These are phyloP conservation scores for Nemurella pictetii DNA, from an alignment of 2,888 invertebrate species.

Conservation along the genomic window DNA sequence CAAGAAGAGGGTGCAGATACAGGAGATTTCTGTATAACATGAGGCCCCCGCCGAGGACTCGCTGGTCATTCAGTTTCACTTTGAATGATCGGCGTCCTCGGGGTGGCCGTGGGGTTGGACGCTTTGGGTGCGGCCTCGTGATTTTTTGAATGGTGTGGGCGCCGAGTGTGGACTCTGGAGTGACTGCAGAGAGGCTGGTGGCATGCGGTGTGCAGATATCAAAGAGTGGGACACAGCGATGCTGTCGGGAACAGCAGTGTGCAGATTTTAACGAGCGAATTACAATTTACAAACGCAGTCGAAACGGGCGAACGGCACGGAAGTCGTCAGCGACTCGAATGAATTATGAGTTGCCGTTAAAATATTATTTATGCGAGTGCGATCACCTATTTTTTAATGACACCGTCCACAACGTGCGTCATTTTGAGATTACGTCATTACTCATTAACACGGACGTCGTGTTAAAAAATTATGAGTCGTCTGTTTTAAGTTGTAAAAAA, in stretches of 20 bases:
- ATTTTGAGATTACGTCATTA: background rate
- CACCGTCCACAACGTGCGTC: background rate
- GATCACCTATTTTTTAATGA: background rate
- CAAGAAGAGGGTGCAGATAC: slow-evolving; percentile 79
- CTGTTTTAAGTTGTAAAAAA: background rate
- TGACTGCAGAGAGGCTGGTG: background rate
- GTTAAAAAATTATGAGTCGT: background rate
- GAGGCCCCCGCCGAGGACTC: slow-evolving; percentile 39
- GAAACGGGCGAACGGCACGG: background rate
- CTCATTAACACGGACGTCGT: background rate
- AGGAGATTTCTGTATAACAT: slow-evolving; percentile 77
- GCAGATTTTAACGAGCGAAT: background rate
- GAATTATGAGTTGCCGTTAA: background rate
- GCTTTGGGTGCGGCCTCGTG: too few species aligned
- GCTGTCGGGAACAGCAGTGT: background rate
- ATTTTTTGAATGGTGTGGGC: too few species aligned
- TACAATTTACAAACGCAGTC: too few species aligned
- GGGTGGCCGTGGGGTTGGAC: too few species aligned
- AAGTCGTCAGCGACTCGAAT: background rate
- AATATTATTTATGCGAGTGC: background rate
- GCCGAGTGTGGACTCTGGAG: background rate
- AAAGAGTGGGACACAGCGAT: background rate
- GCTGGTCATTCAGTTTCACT: slow-evolving; percentile 22
- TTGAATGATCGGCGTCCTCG: background rate
- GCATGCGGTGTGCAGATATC: background rate